Base-by-base conservation (phyloP, 2,113 vertebrate genomes). In the Sporophila hypoxantha region DNA sequence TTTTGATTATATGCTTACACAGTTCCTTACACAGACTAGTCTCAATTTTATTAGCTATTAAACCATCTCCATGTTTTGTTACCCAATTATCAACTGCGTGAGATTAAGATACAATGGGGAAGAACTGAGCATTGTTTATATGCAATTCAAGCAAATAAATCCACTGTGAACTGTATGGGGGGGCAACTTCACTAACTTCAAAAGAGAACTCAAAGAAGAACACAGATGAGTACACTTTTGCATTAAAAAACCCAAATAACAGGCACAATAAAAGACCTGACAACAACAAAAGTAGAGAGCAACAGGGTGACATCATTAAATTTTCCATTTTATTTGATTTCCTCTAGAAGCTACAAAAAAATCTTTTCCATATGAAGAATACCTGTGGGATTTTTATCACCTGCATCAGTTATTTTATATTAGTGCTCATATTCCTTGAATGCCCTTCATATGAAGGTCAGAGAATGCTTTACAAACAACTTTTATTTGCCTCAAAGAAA, bases 241-340 rank as follows among this genome's bases (percentile, higher is more conserved):
- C 61, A 71, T 66, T 64, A 41, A 67, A 70, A 49, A 42, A 13
- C 1, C 17, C 34, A 88, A 93, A 26, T 49, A 91, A 90, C n/a
- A 94, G 39, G 21, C 86, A 79, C 81, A 90, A 70, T 59, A 69
- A 86, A 91, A 91, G 67, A 76, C 23, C 61, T 36, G n/a, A 76
- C 32, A 83, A 85, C 78, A 91, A 92, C 56, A 92, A 82, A 59
- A 92, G 56, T 1, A 50, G 67, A 79, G 75, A 80, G 82, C 89
- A 89, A 69, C 18, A 70, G 32, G 82, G 90, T 85, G 85, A 93
- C 53, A 94, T 88, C 81, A 95, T 89, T 79, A 87, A 49, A 95
- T 87, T 74, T 82, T 76, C 49, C 53, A 77, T 89, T 94, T 89
- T 80, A 88, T 90, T 93, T 93, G 17, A 94, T 93, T 88, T 91